These are phyloP conservation scores for Perognathus longimembris DNA, from an alignment of 2,113 vertebrate species.

Conservation along the genomic window DNA sequence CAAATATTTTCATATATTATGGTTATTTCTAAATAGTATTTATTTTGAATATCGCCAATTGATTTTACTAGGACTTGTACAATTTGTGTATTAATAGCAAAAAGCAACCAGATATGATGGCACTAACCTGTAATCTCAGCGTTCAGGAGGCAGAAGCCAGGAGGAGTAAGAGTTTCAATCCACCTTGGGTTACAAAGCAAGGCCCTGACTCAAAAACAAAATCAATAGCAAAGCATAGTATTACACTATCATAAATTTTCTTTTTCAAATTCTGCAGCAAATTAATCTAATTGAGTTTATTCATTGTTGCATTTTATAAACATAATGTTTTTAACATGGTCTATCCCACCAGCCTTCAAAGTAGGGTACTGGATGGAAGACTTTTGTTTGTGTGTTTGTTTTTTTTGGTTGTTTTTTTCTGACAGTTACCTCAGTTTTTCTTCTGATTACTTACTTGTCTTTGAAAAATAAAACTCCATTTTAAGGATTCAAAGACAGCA, in stretches of 20 bases:
- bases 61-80: neutral
- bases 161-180: no score
- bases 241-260: neutral
- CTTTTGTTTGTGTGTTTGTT: neutral
- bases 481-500: neutral
- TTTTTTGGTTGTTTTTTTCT: neutral
- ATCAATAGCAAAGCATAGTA: neutral
- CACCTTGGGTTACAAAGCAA: no score
- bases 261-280: neutral
- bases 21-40: constrained; percentile 24
- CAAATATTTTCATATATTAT: neutral
- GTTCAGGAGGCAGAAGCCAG: no score
- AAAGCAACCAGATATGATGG: no score
- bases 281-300: neutral
- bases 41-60: neutral
- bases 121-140: no score
- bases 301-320: neutral
- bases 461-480: constrained; percentile 4
- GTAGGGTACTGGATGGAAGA: neutral
- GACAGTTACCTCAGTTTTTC: neutral
- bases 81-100: neutral
- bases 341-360: neutral
- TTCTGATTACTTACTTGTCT: neutral
- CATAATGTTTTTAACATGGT: neutral
- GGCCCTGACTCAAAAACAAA: no score